A percentile compares a stretch with the other conserved stretches of the same genome.
Evolutionary conservation across 2,113 vertebrate species (phyloP).

Genomic region (Lampris megalopsis): DNA sequence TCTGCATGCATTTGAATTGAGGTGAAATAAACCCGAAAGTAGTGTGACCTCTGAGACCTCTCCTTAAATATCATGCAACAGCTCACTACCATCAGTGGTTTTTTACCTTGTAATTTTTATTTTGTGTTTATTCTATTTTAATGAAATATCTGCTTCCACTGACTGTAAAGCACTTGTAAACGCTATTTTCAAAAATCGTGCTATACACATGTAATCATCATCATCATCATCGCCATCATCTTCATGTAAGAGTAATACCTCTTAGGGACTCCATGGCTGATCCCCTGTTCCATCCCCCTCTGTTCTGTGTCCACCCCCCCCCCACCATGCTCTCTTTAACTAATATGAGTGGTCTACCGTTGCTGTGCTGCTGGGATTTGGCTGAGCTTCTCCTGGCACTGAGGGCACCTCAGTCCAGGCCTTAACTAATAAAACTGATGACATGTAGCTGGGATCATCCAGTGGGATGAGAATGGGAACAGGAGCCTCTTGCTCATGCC

Average conservation of each 20-base stretch:
- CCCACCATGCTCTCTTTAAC: slow-evolving; percentile 20
- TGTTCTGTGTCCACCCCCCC: neutral
- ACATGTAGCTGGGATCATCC: slow-evolving; percentile 51
- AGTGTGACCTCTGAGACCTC: no score
- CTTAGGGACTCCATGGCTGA: neutral
- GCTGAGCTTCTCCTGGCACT: slow-evolving; percentile 21
- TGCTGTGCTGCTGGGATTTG: slow-evolving; percentile 20
- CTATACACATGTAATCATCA: no score
- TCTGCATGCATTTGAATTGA: no score
- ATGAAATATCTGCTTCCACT: no score
- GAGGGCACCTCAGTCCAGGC: slow-evolving; percentile 28
- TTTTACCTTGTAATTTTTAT: no score
- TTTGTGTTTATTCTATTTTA: no score
- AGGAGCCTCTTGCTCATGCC: slow-evolving; percentile 25
- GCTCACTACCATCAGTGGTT: no score
- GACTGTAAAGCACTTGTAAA: no score
- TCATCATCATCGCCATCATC: no score
- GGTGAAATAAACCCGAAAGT: no score
- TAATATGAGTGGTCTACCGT: slow-evolving; percentile 19
- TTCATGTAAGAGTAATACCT: neutral
- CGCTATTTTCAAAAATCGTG: no score
- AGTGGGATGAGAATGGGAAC: slow-evolving; percentile 46
- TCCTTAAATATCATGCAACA: no score
- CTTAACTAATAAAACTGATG: slow-evolving; percentile 57
- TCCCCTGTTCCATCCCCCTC: neutral